These are phyloP conservation scores for Nomada ferruginata DNA, from an alignment of 2,888 invertebrate species.

Conservation along the genomic window DNA sequence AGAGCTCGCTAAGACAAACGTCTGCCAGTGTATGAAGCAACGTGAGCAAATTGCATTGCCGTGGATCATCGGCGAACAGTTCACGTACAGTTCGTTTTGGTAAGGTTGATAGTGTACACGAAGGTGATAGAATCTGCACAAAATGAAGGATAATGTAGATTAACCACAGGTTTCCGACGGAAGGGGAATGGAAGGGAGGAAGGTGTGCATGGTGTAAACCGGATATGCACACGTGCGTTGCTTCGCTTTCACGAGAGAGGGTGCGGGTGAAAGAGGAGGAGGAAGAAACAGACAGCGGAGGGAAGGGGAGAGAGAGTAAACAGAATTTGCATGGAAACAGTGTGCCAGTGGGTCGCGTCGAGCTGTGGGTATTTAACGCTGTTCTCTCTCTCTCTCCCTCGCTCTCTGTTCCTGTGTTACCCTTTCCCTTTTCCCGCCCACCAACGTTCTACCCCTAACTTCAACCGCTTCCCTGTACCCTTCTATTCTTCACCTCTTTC, in stretches of 20 bases:
- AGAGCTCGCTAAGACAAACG: conserved; percentile 23
- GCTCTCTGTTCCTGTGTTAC: conserved; percentile 38
- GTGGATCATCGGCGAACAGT: conserved; percentile 23
- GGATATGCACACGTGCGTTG: conserved; percentile 73
- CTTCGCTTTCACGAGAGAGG: conserved; percentile 65
- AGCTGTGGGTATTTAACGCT: conserved; percentile 76
- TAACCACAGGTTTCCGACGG: conserved; percentile 33
- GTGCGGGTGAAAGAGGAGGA: conserved; percentile 55
- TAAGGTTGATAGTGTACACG: conserved; percentile 49
- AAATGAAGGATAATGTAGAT: conserved; percentile 59
- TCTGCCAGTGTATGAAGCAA: neutral
- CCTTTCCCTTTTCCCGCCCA: conserved; percentile 22
- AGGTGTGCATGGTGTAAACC: conserved; percentile 63
- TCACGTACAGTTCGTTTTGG: conserved; percentile 49
- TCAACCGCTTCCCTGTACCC: conserved; percentile 36
- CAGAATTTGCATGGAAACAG: conserved; percentile 84
- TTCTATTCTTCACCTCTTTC: neutral
- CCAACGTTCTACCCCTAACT: conserved; percentile 54
- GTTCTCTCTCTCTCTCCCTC: conserved; percentile 63
- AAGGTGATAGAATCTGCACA: conserved; percentile 60
- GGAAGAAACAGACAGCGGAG: conserved; percentile 41
- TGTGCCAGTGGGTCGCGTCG: conserved; percentile 82
- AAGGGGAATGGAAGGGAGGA: conserved; percentile 28
- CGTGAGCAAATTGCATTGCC: neutral
- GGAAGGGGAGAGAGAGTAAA: conserved; percentile 78